Base-by-base conservation (phyloP, 2,113 vertebrate species). In the Mus spicilegus region DNA sequence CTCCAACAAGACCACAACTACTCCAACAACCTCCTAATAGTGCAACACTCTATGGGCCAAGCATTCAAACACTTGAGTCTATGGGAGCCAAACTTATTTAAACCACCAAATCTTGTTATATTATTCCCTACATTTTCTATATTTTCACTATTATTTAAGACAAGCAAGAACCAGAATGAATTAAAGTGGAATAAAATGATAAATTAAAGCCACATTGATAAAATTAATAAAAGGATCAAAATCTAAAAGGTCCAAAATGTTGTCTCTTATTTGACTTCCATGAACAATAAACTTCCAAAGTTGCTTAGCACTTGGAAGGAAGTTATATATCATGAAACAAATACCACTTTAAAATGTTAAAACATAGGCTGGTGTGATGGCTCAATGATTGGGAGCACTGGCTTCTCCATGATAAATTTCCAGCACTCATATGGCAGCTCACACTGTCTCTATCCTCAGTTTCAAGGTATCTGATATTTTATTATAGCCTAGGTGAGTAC, bases 151-250 rank as follows among this genome's bases (percentile, higher is more conserved):
- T 89, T 95, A 90, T 87, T 92, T 54, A 90, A 76, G 33, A 54
- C 33, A 33, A 92, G 2, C 69, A 80, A 72, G 75, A 90, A 30
- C 28, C 42, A 65, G 7, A 46, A 65, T 19, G 24, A 89, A 33
- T 10, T 63, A 80, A 87, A 39, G 49, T 78, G 7, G 9, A 82
- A 91, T n/a, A 86, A 84, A 88, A 89, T 46, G 16, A 93, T 89
- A 5, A 69, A 96, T 81, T 70, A 90, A 97, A 97, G 77, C 20
- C 0, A 2, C 7, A 70, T 63, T 94, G 90, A 89, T 56, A 87
- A 46, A 54, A 73, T 67, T 95, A 89, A 89, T 51, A 88, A 42
- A 49, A 65, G 61, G 63, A 49, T 78, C 63, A 97, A 98, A 98
- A 89, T 9, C 92, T 88, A 97, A 97, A 80, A 49, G 75, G 42